Evolutionary conservation across 2,797 vertebrate species (phyloP), one percentile per base, ranked within the genome.

Genomic region (Hydrophis major): DNA sequence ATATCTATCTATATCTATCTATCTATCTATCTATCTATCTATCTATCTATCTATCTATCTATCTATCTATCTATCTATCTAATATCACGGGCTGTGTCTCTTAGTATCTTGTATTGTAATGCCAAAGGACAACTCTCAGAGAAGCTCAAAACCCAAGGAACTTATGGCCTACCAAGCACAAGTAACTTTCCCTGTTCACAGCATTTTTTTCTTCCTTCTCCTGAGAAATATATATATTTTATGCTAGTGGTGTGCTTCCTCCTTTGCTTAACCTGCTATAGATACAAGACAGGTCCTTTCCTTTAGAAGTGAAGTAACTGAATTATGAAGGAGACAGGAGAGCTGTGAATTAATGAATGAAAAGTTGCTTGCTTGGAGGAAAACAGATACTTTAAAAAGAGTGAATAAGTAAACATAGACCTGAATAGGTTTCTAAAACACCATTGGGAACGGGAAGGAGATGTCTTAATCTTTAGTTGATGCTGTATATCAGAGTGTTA

Each of bases 1-100:
- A n/a, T 1, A 8, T 8, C 50, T 1, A 8, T 8, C 50, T 1
- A 8, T 1, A 50, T 1, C 50, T 1, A 50, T 8, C 50, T 1
- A 50, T 8, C 50, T 1, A 50, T 8, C 50, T 1, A 50, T 7
- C 47, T 1, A 50, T 7, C 47, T 1, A 50, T 50, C 47, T 1
- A 50, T 50, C 47, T 32, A 32, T 32, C 32, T 32, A 50, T 50
- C 50, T 7, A 50, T 50, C 50, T 7, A 50, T 8, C 50, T 7
- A 50, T 50, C 50, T 7, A 50, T 50, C 50, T 7, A 50, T 8
- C 50, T 50, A 50, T 50, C 50, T 50, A 50, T 50, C 74, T 83
- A 42, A 10, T 42, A 78, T 42, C 18, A 78, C 47, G 42, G 78
- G 20, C 42, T 47, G 42, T 83, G 10, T 25, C 20, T 83, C 78